These are phyloP conservation scores for Nesometra sesokonis DNA, from an alignment of 35 echinoderm and acorn worm species.

Conservation along the genomic window DNA sequence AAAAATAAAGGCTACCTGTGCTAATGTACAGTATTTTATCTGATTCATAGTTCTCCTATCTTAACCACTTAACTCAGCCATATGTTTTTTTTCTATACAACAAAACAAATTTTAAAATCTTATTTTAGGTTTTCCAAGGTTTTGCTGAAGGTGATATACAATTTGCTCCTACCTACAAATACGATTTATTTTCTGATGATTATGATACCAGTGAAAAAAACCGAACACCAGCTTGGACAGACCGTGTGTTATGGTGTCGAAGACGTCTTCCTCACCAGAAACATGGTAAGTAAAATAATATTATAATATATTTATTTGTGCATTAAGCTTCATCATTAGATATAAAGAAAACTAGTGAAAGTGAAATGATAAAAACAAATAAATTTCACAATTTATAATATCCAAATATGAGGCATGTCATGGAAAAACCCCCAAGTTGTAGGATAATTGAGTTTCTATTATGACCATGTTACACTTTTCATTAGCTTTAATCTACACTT, in stretches of 20 bases:
- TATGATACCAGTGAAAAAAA: slow-evolving; percentile 98
- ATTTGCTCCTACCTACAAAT: slow-evolving; percentile 96
- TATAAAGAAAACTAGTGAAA: too few species aligned
- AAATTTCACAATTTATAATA: too few species aligned
- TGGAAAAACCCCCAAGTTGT: too few species aligned
- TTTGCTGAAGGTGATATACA: slow-evolving; percentile 81
- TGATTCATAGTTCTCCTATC: not conserved
- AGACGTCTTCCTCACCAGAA: slow-evolving; percentile 34
- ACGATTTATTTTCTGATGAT: slow-evolving; percentile 93
- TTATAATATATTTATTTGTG: too few species aligned
- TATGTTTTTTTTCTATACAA: not conserved
- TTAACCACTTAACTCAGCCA: not conserved
- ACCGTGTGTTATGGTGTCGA: slow-evolving; percentile 74
- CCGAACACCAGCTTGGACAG: slow-evolving; percentile 89
- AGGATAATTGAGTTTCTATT: too few species aligned
- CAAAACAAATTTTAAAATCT: not conserved
- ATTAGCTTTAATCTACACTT: too few species aligned
- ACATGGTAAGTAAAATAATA: not conserved
- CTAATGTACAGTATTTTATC: too few species aligned
- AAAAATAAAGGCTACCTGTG: too few species aligned
- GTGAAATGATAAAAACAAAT: too few species aligned
- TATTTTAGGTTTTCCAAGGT: slow-evolving; percentile 67
- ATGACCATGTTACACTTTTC: too few species aligned
- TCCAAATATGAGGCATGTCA: too few species aligned
- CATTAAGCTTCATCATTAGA: too few species aligned